Percentiles rank a stretch among this genome's conserved stretches.
Conservation (phyloP, 2,888 invertebrate genomes). For the Hyles lineata region DNA sequence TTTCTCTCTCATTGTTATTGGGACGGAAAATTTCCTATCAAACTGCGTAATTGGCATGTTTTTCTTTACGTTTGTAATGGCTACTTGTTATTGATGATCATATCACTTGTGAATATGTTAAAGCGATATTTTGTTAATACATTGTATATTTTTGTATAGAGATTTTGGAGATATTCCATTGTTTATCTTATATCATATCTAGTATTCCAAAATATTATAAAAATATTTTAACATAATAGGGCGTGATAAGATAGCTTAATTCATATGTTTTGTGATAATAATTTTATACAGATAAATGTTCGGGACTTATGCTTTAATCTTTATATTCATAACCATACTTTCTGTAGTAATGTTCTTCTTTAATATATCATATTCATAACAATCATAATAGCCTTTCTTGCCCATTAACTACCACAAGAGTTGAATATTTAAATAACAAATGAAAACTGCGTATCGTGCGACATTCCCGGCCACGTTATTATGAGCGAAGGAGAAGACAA, state of each 20-base stretch:
- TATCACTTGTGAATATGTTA: not conserved
- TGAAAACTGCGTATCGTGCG: constrained; percentile 5
- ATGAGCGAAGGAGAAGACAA: constrained; percentile 9
- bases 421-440: constrained; percentile 7
- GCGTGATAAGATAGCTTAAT: not conserved
- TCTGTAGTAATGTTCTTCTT: not conserved
- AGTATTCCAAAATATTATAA: not conserved
- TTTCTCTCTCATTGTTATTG: constrained; percentile 52
- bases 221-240: not conserved
- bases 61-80: constrained; percentile 21
- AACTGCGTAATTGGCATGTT: constrained; percentile 47
- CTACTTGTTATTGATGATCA: constrained; percentile 23
- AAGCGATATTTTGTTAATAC: not conserved
- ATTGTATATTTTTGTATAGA: not conserved
- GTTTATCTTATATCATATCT: not conserved
- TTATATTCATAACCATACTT: not conserved
- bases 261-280: not conserved
- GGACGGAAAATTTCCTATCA: constrained; percentile 55
- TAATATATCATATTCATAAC: no score
- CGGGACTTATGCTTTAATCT: no score
- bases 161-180: not conserved
- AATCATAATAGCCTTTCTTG: not conserved
- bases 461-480: constrained; percentile 3
- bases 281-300: not conserved
- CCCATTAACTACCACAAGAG: not conserved